Conservation (phyloP, 2,797 vertebrate genomes). For the Rachycentron canadum region DNA sequence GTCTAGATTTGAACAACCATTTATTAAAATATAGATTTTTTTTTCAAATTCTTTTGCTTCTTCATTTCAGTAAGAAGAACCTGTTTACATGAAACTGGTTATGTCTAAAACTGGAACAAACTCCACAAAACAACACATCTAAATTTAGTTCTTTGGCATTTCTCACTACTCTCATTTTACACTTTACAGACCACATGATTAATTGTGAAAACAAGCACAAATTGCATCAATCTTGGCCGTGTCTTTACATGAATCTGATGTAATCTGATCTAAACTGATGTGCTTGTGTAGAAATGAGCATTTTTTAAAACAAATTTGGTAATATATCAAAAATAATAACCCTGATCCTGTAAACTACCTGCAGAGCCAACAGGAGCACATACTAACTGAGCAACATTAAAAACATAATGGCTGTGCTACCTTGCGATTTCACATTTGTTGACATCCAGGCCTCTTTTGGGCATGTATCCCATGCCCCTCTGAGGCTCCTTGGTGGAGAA, state of each 20-base stretch:
- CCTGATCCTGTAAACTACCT: background rate
- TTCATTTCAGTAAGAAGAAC: too few species aligned
- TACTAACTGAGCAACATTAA: background rate
- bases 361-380: background rate
- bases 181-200: background rate
- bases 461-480: slow-evolving; percentile 99
- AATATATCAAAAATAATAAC: background rate
- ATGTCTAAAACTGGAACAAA: too few species aligned
- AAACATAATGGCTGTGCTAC: slow-evolving; percentile 70
- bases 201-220: background rate
- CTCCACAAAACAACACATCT: too few species aligned
- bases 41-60: too few species aligned
- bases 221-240: too few species aligned
- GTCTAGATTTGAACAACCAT: too few species aligned
- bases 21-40: too few species aligned
- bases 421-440: slow-evolving; percentile 99
- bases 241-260: too few species aligned
- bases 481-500: slow-evolving; percentile 99
- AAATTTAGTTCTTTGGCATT: too few species aligned
- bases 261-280: too few species aligned
- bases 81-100: too few species aligned
- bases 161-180: too few species aligned
- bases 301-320: background rate
- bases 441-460: slow-evolving; percentile 96
- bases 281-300: background rate